A percentile compares a stretch with the other conserved stretches of the same genome.
These are phyloP conservation scores for Lates japonicus DNA, from an alignment of 2,797 vertebrate genomes.

Conservation along the genomic window DNA sequence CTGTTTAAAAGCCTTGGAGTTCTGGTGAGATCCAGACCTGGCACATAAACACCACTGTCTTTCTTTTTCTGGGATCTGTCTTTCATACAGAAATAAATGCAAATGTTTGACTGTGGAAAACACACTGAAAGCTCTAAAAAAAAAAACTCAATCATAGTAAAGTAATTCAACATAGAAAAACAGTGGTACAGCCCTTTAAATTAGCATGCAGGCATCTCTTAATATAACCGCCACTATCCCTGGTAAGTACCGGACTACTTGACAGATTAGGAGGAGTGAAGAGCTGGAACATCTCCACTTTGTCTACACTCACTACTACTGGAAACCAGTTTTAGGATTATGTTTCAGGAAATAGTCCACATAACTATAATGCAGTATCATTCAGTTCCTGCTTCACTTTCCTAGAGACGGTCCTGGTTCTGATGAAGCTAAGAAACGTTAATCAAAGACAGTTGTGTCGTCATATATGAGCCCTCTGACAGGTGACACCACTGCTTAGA, in stretches of 20 bases:
- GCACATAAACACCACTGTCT: not conserved
- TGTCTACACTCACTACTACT: not conserved
- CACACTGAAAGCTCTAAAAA: not conserved
- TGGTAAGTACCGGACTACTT: too few relatives aligned
- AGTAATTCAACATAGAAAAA: not conserved
- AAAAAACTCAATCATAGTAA: not conserved
- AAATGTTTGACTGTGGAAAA: not conserved
- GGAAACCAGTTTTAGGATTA: not conserved
- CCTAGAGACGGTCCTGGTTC: not conserved
- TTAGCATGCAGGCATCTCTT: not conserved
- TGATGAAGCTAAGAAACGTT: not conserved
- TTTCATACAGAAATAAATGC: not conserved
- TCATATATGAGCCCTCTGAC: not conserved
- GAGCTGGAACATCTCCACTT: not conserved
- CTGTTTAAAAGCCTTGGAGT: constrained; percentile 68
- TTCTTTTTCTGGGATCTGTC: not conserved
- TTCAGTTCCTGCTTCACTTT: not conserved
- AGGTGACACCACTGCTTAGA: not conserved
- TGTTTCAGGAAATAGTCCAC: not conserved
- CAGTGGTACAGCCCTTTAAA: not conserved
- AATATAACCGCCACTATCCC: not conserved
- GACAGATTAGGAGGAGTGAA: not conserved
- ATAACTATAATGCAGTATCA: not conserved
- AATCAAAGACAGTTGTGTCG: not conserved
- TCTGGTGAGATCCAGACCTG: constrained; percentile 68